Percentiles rank a stretch among this genome's conserved stretches.
phyloP scores from a whole-genome alignment of 2,888 invertebrate genomes.

The Galerucella nymphaeae region DNA sequence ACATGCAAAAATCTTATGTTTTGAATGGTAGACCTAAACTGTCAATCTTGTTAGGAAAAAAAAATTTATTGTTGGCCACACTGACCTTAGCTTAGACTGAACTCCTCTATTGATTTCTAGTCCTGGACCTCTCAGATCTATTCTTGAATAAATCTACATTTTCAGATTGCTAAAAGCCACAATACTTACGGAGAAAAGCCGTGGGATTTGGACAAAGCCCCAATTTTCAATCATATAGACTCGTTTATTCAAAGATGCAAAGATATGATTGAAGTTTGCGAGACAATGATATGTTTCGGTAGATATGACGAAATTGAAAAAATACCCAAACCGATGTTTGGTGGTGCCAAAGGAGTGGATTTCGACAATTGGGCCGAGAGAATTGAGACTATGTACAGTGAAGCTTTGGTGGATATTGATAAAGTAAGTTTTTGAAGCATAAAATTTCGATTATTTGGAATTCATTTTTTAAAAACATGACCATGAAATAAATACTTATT shows the following conservation, averaged over 20 bases:
- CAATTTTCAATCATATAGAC: conserved; percentile 88
- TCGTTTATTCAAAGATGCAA: conserved; percentile 86
- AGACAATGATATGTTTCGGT: conserved; percentile 89
- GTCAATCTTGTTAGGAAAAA: no score
- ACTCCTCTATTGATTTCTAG: no score
- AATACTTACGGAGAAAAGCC: conserved; percentile 66
- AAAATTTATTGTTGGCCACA: no score
- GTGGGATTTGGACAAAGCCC: conserved; percentile 83
- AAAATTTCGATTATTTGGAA: neutral
- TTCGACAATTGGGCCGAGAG: conserved; percentile 76
- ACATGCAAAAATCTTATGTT: no score
- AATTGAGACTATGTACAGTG: conserved; percentile 80
- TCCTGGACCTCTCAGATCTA: no score
- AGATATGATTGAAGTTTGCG: conserved; percentile 88
- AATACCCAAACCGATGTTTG: conserved; percentile 79
- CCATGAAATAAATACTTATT: no score
- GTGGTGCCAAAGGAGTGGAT: conserved; percentile 76
- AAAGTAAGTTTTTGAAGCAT: conserved; percentile 50
- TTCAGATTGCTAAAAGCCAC: conserved; percentile 71
- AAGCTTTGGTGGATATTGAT: conserved; percentile 72
- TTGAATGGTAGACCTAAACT: no score
- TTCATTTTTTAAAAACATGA: no score
- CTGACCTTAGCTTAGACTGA: no score
- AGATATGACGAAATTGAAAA: conserved; percentile 78
- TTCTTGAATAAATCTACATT: neutral